Evolutionary conservation across 2,888 invertebrate species (phyloP).

Genomic region (Falcaria lacertinaria): DNA sequence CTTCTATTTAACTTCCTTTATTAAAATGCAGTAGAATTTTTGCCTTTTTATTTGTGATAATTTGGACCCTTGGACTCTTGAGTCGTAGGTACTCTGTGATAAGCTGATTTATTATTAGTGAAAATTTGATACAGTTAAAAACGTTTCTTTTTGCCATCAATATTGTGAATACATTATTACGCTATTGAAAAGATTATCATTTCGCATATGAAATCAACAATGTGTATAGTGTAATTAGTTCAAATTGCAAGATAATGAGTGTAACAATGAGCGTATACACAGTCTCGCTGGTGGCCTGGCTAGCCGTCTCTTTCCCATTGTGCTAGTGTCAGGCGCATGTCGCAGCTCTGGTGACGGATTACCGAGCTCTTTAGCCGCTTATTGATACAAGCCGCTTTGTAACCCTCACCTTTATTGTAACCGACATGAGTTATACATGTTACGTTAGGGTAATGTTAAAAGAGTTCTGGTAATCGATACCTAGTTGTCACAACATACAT

Average conservation of each 20-base stretch:
- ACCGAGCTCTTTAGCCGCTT: conserved; percentile 57
- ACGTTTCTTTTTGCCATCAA: too few species aligned
- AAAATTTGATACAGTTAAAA: too few species aligned
- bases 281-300: neutral
- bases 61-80: too few species aligned
- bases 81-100: too few species aligned
- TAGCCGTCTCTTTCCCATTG: conserved; percentile 37
- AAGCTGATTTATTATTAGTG: too few species aligned
- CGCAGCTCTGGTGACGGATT: conserved; percentile 63
- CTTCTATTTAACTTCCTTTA: too few species aligned
- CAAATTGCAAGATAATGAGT: neutral
- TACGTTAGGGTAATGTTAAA: conserved; percentile 9
- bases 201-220: neutral
- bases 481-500: conserved; percentile 1
- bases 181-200: neutral
- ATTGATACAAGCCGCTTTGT: conserved; percentile 45
- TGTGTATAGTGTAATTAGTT: neutral
- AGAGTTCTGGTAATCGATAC: conserved; percentile 9
- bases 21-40: too few species aligned
- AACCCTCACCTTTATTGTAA: conserved; percentile 29
- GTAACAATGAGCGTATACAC: conserved; percentile 1
- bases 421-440: conserved; percentile 28
- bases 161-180: too few species aligned
- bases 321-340: conserved; percentile 35
- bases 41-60: too few species aligned